A percentile compares a stretch with the other conserved stretches of the same genome.
These are phyloP conservation scores for Eulemur rufifrons DNA, from an alignment of 2,113 vertebrate species.

Conservation along the genomic window DNA sequence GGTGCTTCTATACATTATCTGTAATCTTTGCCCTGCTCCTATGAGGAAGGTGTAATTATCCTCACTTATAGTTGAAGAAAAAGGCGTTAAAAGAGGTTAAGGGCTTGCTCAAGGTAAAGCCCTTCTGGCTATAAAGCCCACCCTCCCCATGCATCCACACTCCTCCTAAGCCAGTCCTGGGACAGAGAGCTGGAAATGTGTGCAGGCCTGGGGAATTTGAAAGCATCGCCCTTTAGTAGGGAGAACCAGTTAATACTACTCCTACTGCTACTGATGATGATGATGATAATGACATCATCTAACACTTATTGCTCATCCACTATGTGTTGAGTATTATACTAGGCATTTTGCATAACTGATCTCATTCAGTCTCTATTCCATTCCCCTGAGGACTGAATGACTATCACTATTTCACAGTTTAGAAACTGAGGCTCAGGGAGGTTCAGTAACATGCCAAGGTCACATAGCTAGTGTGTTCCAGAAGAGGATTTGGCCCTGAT, in stretches of 20 bases:
- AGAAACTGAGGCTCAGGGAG: background rate
- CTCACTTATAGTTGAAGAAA: background rate
- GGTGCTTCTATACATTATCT: background rate
- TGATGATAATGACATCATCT: background rate
- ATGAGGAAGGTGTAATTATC: background rate
- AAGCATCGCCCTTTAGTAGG: background rate
- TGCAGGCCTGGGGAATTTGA: background rate
- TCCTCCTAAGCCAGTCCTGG: background rate
- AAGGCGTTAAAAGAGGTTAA: background rate
- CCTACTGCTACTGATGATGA: background rate
- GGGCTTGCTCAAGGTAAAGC: background rate
- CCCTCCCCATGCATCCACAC: background rate
- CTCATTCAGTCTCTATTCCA: background rate
- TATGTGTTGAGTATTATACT: background rate
- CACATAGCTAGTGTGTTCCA: background rate
- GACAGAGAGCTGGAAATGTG: background rate
- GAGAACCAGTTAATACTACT: background rate
- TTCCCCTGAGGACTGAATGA: background rate
- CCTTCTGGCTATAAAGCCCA: background rate
- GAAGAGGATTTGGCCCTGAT: background rate
- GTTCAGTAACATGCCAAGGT: background rate
- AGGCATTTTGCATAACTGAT: background rate
- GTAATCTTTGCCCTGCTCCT: background rate
- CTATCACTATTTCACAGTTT: background rate
- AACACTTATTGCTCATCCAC: background rate